Base-by-base conservation (phyloP, 2,113 vertebrate genomes). In the Pituophis catenifer region DNA sequence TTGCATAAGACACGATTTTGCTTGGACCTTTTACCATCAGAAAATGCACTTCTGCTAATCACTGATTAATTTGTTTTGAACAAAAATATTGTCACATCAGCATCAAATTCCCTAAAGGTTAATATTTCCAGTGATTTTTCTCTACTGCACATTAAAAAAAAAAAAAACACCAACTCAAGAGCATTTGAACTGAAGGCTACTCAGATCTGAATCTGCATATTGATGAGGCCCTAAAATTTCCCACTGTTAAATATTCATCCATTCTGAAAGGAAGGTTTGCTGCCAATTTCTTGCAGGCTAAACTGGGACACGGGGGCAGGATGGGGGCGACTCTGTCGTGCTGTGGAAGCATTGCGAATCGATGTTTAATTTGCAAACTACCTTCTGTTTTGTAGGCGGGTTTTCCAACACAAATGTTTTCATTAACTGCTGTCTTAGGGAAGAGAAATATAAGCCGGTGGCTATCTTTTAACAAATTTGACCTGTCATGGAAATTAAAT, bases 31-130 rank as follows among this genome's bases (percentile, higher is more conserved):
- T 58, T 2, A 23, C 15, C 62, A 48, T 1, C 26, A 4, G 1
- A 15, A 92, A 86, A 58, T 62, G 44, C 5, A 59, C 54, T 55
- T 59, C 26, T 58, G 58, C 29, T 85, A 93, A 90, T 33, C 88
- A n/a, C 33, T 53, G 33, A 52, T 90, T 50, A 91, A 57, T 85
- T 93, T 12, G 0, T 94, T 57, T 54, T 85, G 91, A 91, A 94
- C n/a, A 9, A 92, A 92, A 94, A 89, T 9, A 0, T 90, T 91
- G 93, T 52, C 53, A 19, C 8, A 93, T 93, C 58, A 89, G 44
- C 1, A 5, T 86, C 44, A 93, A 55, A 1, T 1, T 94, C 85
- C 81, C 94, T 95, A 50, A 55, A 52, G 53, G 15, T 52, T 88
- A 81, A 90, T 33, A 9, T 1, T 93, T 50, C n/a, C 48, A 19